Percentiles rank a stretch among this genome's conserved stretches.
Evolutionary conservation across 1,140 invertebrate genomes (phyloP).

Genomic region (Scaptomyza graminum): DNA sequence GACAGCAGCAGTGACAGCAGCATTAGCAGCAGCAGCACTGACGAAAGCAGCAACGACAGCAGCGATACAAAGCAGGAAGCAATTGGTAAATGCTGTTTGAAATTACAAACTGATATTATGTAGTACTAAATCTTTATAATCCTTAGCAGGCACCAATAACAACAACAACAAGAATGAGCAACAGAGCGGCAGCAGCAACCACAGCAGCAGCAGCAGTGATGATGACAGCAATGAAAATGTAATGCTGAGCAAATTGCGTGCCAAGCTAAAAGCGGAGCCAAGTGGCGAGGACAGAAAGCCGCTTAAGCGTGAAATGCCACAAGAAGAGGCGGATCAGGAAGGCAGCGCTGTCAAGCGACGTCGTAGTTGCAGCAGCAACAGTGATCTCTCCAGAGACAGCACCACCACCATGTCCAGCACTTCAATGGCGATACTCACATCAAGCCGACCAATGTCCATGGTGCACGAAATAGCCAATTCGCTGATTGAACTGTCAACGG

Average conservation of each 20-base stretch:
- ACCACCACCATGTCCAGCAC: slow-evolving; percentile 44
- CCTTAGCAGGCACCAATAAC: slow-evolving; percentile 10
- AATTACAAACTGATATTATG: not conserved
- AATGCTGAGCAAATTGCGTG: slow-evolving; percentile 50
- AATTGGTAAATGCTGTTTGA: not conserved
- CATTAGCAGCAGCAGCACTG: slow-evolving; percentile 35
- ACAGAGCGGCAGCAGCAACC: slow-evolving; percentile 30
- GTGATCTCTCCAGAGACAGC: slow-evolving; percentile 46
- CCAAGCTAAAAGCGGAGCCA: slow-evolving; percentile 41
- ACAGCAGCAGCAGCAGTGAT: slow-evolving; percentile 21
- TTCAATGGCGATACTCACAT: slow-evolving; percentile 19
- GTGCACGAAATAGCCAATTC: slow-evolving; percentile 49
- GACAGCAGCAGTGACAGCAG: slow-evolving; percentile 27
- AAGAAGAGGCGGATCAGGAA: not conserved
- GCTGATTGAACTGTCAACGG: slow-evolving; percentile 55
- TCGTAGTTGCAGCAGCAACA: slow-evolving; percentile 46
- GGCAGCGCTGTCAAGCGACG: slow-evolving; percentile 45
- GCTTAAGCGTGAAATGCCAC: slow-evolving; percentile 25
- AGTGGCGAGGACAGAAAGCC: slow-evolving; percentile 51
- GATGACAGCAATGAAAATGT: slow-evolving; percentile 59
- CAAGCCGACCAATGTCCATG: slow-evolving; percentile 19
- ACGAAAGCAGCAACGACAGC: slow-evolving; percentile 19
- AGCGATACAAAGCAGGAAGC: not conserved
- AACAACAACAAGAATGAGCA: not conserved
- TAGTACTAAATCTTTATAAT: not conserved